Evolutionary conservation across 2,113 vertebrate genomes (phyloP), one percentile per base, ranked within the genome.

Genomic region (Oncorhynchus masou): DNA sequence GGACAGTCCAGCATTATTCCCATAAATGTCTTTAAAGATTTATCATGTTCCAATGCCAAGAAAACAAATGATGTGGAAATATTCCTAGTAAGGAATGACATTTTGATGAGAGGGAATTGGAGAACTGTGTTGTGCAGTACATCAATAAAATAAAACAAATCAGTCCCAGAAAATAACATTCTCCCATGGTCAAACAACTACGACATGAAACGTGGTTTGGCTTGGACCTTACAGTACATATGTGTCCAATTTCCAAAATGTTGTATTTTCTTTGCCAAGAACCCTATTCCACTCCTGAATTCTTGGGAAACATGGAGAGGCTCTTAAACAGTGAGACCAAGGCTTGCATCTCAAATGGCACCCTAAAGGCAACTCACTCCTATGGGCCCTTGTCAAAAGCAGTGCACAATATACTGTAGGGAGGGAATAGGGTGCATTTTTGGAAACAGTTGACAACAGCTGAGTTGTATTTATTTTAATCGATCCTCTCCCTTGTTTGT

Each of bases 171-270:
- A 62, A 13, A 76, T 54, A 65, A 80, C 74, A 67, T 71, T 71
- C 83, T 68, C 25, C 24, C 70, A 16, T 6, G 16, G 75, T 31
- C 6, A 62, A 62, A 22, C 20, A 62, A 62, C 20, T 62, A 62
- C 2, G 4, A 39, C 22, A 84, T 74, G 24, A 84, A 80, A 74
- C 70, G 80, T 51, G 39, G 22, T 72, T 80, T 67, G 74, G 69
- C 57, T 74, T 67, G 54, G 6, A 25, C 39, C 9, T 45, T 11
- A 45, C 31, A 34, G 31, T 79, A 34, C 80, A 88, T 73, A 85
- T 84, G 80, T 34, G 73, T 79, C 85, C 79, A 77, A 80, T 90
- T 87, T 87, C 74, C 75, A 71, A 74, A 69, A 66, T 49, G 57
- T 24, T 12, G 2, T 66, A 22, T 76, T 20, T 29, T 1, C 0